Evolutionary conservation across 2,888 invertebrate genomes (phyloP).

Genomic region (Leistus spinibarbis): DNA sequence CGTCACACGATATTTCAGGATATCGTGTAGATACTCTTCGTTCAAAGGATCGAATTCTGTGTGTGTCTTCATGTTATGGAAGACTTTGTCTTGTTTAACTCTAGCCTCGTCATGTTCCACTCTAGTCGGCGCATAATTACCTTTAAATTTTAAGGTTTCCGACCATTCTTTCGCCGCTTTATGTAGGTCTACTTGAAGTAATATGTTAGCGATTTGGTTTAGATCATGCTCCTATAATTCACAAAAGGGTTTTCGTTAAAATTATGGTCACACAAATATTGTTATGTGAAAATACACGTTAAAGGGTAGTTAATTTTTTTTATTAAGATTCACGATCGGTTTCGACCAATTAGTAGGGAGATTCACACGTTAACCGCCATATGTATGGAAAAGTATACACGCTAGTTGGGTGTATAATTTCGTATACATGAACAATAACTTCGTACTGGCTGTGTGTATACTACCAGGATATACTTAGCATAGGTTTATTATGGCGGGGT

Average conservation of each 20-base stretch:
- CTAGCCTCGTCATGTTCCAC: conserved; percentile 11
- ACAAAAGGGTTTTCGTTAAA: not conserved
- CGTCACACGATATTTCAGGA: conserved; percentile 60
- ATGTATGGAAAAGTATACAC: no score
- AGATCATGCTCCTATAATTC: not conserved
- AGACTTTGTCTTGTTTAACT: conserved; percentile 30
- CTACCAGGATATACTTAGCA: no score
- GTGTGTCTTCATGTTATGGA: not conserved
- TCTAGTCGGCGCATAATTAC: not conserved
- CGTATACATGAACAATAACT: no score
- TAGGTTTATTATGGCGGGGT: no score
- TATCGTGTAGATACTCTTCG: conserved; percentile 40
- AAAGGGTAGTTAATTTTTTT: no score
- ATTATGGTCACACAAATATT: no score
- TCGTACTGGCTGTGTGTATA: no score
- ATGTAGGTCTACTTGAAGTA: not conserved
- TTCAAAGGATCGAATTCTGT: not conserved
- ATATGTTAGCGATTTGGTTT: not conserved
- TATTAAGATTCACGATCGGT: no score
- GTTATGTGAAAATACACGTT: no score
- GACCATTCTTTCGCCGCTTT: conserved; percentile 9
- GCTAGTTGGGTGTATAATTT: no score
- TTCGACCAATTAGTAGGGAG: no score
- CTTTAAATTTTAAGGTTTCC: not conserved
- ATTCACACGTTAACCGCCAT: no score